Evolutionary conservation across 2,888 invertebrate species (phyloP).

Genomic region (Dryobota labecula): DNA sequence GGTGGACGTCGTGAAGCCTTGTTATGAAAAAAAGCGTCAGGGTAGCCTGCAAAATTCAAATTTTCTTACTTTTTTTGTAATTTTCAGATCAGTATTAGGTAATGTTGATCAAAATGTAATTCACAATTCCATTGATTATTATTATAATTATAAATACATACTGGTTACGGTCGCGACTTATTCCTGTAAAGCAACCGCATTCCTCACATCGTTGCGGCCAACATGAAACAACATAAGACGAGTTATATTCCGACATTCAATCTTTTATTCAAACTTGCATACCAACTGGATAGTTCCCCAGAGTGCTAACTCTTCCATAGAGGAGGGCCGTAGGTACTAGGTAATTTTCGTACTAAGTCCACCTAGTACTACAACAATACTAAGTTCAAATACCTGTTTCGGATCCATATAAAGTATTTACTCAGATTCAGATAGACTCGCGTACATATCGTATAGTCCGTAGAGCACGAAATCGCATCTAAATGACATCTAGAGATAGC

Average conservation of each 20-base stretch:
- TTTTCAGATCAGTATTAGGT: too few relatives aligned
- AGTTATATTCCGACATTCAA: conserved; percentile 30
- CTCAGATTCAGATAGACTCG: not conserved
- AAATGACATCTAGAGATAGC: too few relatives aligned
- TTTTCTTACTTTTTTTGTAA: too few relatives aligned
- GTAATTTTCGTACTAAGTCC: not conserved
- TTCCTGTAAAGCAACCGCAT: conserved; percentile 1
- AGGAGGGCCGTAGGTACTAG: not conserved
- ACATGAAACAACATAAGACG: conserved; percentile 22
- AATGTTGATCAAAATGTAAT: too few relatives aligned
- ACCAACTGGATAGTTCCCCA: conserved; percentile 37
- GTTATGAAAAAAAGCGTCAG: too few relatives aligned
- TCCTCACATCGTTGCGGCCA: conserved; percentile 11
- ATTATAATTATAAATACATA: too few relatives aligned
- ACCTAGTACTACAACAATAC: not conserved
- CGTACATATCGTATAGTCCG: too few relatives aligned
- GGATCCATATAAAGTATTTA: not conserved
- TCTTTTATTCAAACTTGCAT: conserved; percentile 53
- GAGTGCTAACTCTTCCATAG: conserved; percentile 11
- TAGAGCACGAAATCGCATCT: too few relatives aligned
- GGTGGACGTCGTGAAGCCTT: too few relatives aligned
- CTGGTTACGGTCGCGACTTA: not conserved
- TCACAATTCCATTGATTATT: too few relatives aligned
- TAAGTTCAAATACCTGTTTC: not conserved
- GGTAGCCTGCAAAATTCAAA: too few relatives aligned